Conservation (phyloP, 2,113 vertebrate genomes). For the Sialia sialis region DNA sequence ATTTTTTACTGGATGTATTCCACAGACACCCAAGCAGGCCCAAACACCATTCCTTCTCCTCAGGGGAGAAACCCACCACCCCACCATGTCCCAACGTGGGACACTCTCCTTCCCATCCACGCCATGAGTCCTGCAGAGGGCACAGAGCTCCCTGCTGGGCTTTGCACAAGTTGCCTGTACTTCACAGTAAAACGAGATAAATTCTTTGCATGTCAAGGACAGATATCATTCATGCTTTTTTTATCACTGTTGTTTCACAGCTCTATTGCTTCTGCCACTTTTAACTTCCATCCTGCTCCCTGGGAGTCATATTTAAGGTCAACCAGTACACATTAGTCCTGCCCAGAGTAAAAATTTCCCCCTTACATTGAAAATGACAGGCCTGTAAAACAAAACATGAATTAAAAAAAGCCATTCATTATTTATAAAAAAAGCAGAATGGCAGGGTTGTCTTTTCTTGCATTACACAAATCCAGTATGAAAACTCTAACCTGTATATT, state of each 20-base stretch:
- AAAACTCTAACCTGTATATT: conserved; percentile 10
- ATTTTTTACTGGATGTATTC: neutral
- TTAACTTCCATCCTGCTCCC: conserved; percentile 59
- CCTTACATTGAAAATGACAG: conserved; percentile 55
- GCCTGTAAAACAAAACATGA: conserved; percentile 52
- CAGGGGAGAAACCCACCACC: neutral
- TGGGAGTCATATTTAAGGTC: conserved; percentile 67
- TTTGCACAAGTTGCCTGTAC: neutral
- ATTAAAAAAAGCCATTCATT: conserved; percentile 37
- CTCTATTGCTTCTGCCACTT: conserved; percentile 49
- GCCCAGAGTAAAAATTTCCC: conserved; percentile 66
- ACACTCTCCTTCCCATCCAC: neutral
- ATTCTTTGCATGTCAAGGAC: conserved; percentile 17
- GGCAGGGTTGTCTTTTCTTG: neutral
- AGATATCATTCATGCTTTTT: conserved; percentile 29
- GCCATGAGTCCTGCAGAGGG: neutral
- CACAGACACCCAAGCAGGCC: neutral
- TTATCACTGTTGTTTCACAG: neutral
- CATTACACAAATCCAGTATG: neutral
- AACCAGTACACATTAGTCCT: conserved; percentile 52
- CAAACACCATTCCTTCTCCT: neutral
- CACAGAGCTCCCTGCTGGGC: neutral
- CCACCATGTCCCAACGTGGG: neutral
- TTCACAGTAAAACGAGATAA: conserved; percentile 35
- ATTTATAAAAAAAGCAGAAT: conserved; percentile 58